Conservation (phyloP, 2,113 vertebrate species). For the Syrrhaptes paradoxus region DNA sequence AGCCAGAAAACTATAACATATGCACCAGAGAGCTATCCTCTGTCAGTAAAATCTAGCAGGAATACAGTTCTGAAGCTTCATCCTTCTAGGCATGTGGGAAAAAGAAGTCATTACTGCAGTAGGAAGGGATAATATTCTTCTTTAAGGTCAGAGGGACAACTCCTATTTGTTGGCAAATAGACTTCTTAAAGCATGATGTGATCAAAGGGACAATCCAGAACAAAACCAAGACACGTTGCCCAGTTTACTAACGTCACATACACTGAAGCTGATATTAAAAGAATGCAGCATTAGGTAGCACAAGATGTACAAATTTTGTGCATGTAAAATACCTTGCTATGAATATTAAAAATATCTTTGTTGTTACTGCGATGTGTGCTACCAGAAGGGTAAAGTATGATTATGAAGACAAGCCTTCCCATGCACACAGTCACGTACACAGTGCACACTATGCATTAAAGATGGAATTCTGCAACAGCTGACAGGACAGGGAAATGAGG, state of each 20-base stretch:
- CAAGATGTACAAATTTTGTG: neutral
- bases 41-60: neutral
- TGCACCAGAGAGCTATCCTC: neutral
- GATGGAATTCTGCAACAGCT: constrained; percentile 9
- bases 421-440: neutral
- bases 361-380: neutral
- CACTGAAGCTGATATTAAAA: neutral
- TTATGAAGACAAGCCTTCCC: neutral
- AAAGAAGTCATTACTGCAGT: neutral
- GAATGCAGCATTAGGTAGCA: neutral
- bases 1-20: neutral
- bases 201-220: constrained; percentile 1
- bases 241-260: neutral
- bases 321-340: neutral
- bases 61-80: neutral
- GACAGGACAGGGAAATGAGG: neutral
- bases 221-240: neutral
- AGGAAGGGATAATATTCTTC: neutral
- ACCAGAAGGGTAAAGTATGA: neutral
- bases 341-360: neutral
- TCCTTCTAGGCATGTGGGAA: neutral
- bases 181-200: neutral
- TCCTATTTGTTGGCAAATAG: neutral
- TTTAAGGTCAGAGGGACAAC: neutral
- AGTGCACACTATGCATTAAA: neutral